These are phyloP conservation scores for Drosophila ezoana DNA, from an alignment of 2,888 invertebrate genomes.

Conservation along the genomic window DNA sequence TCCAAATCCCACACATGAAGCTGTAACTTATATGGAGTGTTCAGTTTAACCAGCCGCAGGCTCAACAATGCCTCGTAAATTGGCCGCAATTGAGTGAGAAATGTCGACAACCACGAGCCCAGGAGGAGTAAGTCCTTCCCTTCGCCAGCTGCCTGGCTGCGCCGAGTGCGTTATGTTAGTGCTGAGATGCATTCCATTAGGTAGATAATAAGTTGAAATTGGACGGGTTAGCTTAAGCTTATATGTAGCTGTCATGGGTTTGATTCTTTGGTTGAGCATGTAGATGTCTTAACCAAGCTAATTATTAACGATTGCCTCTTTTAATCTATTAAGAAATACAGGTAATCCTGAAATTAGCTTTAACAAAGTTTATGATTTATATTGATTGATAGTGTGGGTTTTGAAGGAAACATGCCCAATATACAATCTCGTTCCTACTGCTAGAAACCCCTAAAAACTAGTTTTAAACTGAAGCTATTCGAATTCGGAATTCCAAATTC, in stretches of 20 bases:
- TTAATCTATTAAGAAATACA: too few relatives aligned
- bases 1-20: constrained; percentile 64
- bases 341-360: too few relatives aligned
- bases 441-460: too few relatives aligned
- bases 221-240: neutral
- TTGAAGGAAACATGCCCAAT: too few relatives aligned
- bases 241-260: neutral
- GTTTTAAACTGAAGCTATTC: too few relatives aligned
- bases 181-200: constrained; percentile 19
- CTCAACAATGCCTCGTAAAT: constrained; percentile 70
- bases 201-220: constrained; percentile 3
- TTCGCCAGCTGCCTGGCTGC: neutral
- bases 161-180: constrained; percentile 15
- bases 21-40: constrained; percentile 57
- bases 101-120: constrained; percentile 42
- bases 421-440: too few relatives aligned
- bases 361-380: too few relatives aligned
- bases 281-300: too few relatives aligned
- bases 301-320: too few relatives aligned
- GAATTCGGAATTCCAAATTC: too few relatives aligned
- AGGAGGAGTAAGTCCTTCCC: constrained; percentile 8
- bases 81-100: constrained; percentile 73
- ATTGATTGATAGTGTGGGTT: too few relatives aligned
- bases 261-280: neutral
- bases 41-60: constrained; percentile 28